These are phyloP conservation scores for Zophobas morio DNA, from an alignment of 1,140 invertebrate species.

Conservation along the genomic window DNA sequence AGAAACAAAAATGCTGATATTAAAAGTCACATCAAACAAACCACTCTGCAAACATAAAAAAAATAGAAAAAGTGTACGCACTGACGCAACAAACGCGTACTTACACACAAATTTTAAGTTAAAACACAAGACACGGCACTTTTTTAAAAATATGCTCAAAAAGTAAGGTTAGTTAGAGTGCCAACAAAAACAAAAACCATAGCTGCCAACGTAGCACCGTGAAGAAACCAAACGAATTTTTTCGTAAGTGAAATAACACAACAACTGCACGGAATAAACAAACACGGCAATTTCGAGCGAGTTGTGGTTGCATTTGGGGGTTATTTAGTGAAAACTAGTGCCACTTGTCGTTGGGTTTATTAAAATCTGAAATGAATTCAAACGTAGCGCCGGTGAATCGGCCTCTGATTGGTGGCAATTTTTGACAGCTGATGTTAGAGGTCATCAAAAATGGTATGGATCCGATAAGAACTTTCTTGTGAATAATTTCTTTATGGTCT, in stretches of 20 bases:
- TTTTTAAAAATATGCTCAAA: slow-evolving; percentile 17
- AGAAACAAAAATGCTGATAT: neutral
- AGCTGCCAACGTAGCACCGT: too few species aligned
- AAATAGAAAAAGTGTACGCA: neutral
- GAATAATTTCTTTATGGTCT: slow-evolving; percentile 32
- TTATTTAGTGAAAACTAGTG: neutral
- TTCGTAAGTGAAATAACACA: neutral
- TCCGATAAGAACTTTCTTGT: slow-evolving; percentile 37
- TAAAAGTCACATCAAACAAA: neutral
- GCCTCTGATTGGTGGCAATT: slow-evolving; percentile 3
- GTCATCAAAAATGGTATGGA: slow-evolving; percentile 36
- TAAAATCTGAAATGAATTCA: neutral
- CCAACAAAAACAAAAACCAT: neutral
- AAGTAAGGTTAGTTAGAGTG: slow-evolving; percentile 10
- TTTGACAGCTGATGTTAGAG: slow-evolving; percentile 18
- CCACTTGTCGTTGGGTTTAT: neutral
- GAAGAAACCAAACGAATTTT: neutral
- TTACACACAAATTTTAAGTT: slow-evolving; percentile 10
- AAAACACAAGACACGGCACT: slow-evolving; percentile 20
- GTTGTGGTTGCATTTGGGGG: neutral
- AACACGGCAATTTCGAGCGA: too few species aligned
- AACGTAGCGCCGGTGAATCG: slow-evolving; percentile 1
- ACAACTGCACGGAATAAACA: too few species aligned
- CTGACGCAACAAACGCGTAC: neutral
- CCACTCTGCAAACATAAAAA: neutral